phyloP scores from a whole-genome alignment of 2,797 vertebrate species.

The Caiman crocodilus region DNA sequence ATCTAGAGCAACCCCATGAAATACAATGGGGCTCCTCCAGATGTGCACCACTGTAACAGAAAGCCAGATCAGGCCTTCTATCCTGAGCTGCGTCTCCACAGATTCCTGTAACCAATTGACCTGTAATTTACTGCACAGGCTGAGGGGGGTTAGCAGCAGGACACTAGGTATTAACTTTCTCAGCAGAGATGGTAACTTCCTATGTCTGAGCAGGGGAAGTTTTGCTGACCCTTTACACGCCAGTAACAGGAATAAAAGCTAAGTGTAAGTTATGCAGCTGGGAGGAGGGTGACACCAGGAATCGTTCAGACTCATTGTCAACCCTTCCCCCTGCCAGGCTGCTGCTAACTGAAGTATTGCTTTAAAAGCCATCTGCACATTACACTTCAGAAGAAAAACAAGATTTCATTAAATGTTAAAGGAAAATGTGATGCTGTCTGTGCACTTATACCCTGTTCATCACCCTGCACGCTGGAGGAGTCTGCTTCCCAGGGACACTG shows the following conservation, averaged over 20 bases:
- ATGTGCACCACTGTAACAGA: not conserved
- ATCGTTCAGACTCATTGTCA: not conserved
- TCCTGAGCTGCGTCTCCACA: not conserved
- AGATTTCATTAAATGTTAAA: not conserved
- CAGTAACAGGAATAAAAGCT: not conserved
- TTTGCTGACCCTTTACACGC: not conserved
- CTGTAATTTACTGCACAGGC: not conserved
- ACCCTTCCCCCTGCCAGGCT: too few relatives aligned
- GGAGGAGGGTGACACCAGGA: not conserved
- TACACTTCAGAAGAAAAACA: not conserved
- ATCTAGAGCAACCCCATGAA: not conserved
- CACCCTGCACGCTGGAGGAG: not conserved
- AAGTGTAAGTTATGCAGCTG: not conserved
- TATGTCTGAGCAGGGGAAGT: not conserved
- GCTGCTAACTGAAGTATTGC: not conserved
- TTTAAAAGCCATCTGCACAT: not conserved
- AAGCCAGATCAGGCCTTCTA: not conserved
- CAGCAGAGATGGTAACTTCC: not conserved
- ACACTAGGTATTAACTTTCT: not conserved
- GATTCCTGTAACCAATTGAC: slow-evolving; percentile 32
- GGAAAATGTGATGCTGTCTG: not conserved
- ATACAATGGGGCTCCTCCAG: not conserved
- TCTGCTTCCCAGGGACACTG: not conserved
- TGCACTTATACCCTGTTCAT: not conserved
- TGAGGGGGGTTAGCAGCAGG: not conserved